Evolutionary conservation across 2,888 invertebrate genomes (phyloP).

Genomic region (Amiota minor): DNA sequence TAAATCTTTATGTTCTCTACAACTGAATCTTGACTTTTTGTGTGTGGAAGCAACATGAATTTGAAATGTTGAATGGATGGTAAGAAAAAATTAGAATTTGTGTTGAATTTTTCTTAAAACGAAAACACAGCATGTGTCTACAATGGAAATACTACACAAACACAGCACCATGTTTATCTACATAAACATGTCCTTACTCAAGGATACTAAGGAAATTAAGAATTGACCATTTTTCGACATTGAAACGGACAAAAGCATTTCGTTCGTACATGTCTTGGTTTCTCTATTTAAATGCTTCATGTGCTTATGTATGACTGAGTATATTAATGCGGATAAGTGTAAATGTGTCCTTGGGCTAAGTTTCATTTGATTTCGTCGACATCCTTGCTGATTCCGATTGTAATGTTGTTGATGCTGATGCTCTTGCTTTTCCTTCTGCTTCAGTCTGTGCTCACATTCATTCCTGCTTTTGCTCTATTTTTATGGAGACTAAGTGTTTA

Average conservation of each 20-base stretch:
- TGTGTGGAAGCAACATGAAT: neutral
- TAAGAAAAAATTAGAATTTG: conserved; percentile 12
- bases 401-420: too few species aligned
- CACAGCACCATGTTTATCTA: conserved; percentile 21
- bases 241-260: neutral
- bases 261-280: conserved; percentile 5
- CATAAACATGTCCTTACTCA: conserved; percentile 44
- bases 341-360: conserved; percentile 21
- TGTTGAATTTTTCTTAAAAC: neutral
- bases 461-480: conserved; percentile 57
- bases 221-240: conserved; percentile 62
- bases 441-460: conserved; percentile 45
- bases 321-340: neutral
- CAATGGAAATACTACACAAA: conserved; percentile 30
- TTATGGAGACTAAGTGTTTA: conserved; percentile 52
- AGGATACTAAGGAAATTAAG: conserved; percentile 64
- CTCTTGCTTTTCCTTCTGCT: conserved; percentile 6
- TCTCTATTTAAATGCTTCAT: conserved; percentile 12
- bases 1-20: neutral
- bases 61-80: neutral
- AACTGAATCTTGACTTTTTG: neutral
- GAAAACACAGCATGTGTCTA: conserved; percentile 14
- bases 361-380: conserved; percentile 32
- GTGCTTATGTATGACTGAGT: neutral
- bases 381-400: neutral